These are phyloP conservation scores for Cheilosia soror DNA, from an alignment of 2,888 invertebrate genomes.

Conservation along the genomic window DNA sequence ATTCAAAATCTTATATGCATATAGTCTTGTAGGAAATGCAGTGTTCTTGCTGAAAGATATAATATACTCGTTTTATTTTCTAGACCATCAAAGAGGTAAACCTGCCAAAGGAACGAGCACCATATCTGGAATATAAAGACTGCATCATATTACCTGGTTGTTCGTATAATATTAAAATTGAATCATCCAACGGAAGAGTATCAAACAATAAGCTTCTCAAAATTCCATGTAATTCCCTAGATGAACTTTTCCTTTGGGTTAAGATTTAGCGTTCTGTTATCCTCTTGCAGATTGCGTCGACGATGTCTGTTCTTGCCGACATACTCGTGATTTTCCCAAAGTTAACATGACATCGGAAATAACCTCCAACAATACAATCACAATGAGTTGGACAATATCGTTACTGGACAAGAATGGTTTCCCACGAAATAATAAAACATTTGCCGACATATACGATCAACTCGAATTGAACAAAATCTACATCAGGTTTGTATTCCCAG, in stretches of 20 bases:
- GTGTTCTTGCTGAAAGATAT: neutral
- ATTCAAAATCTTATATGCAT: too few species aligned
- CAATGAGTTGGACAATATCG: slow-evolving; percentile 77
- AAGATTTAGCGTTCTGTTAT: neutral
- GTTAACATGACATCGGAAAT: slow-evolving; percentile 77
- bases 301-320: slow-evolving; percentile 79
- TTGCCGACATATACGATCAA: slow-evolving; percentile 76
- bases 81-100: slow-evolving; percentile 61
- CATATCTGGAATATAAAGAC: slow-evolving; percentile 79
- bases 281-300: slow-evolving; percentile 79
- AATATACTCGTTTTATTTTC: neutral
- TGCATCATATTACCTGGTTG: slow-evolving; percentile 81
- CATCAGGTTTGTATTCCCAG: slow-evolving; percentile 70
- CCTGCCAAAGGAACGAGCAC: slow-evolving; percentile 78
- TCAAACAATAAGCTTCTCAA: slow-evolving; percentile 74
- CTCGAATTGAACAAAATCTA: slow-evolving; percentile 71
- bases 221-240: slow-evolving; percentile 79
- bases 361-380: slow-evolving; percentile 78
- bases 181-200: slow-evolving; percentile 78
- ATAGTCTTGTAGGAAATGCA: too few species aligned
- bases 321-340: slow-evolving; percentile 77
- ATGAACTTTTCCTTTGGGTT: neutral
- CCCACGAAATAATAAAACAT: slow-evolving; percentile 27
- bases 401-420: slow-evolving; percentile 39
- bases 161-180: slow-evolving; percentile 80